Evolutionary conservation across 2,113 vertebrate species (phyloP).

Genomic region (Pao palembangensis): DNA sequence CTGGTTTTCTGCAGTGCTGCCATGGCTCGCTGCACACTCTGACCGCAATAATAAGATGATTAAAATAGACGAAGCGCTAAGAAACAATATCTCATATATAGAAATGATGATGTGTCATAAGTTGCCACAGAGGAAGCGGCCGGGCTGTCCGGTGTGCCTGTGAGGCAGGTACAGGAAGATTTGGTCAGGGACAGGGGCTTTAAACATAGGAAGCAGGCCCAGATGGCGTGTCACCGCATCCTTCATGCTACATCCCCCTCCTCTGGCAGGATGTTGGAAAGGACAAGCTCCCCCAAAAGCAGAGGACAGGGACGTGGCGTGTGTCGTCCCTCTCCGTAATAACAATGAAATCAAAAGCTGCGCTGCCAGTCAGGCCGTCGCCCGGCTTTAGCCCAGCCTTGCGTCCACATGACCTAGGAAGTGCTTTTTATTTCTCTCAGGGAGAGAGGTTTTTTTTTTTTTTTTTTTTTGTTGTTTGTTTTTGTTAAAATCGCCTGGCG

Average conservation of each 20-base stretch:
- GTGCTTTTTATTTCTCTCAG: slow-evolving; percentile 38
- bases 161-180: slow-evolving; percentile 74
- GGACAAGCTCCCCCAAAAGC: slow-evolving; percentile 48
- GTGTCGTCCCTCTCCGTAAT: slow-evolving; percentile 56
- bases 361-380: slow-evolving; percentile 61
- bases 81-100: slow-evolving; percentile 55
- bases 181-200: slow-evolving; percentile 64
- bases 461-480: neutral
- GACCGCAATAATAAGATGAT: neutral
- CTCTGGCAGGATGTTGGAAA: slow-evolving; percentile 75
- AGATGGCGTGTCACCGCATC: slow-evolving; percentile 72
- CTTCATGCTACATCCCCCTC: slow-evolving; percentile 60
- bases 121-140: slow-evolving; percentile 60
- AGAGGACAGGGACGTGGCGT: slow-evolving; percentile 53
- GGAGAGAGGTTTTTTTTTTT: too few species aligned
- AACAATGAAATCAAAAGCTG: slow-evolving; percentile 74
- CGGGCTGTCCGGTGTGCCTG: slow-evolving; percentile 64
- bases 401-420: slow-evolving; percentile 66
- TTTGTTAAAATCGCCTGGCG: slow-evolving; percentile 11
- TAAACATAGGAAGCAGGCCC: slow-evolving; percentile 72
- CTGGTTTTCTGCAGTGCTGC: slow-evolving; percentile 51
- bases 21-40: slow-evolving; percentile 68
- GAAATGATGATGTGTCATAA: slow-evolving; percentile 62
- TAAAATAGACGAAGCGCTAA: slow-evolving; percentile 21
- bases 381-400: slow-evolving; percentile 59